Evolutionary conservation across 1,140 invertebrate genomes (phyloP).

Genomic region (Panagrolaimus sp.): DNA sequence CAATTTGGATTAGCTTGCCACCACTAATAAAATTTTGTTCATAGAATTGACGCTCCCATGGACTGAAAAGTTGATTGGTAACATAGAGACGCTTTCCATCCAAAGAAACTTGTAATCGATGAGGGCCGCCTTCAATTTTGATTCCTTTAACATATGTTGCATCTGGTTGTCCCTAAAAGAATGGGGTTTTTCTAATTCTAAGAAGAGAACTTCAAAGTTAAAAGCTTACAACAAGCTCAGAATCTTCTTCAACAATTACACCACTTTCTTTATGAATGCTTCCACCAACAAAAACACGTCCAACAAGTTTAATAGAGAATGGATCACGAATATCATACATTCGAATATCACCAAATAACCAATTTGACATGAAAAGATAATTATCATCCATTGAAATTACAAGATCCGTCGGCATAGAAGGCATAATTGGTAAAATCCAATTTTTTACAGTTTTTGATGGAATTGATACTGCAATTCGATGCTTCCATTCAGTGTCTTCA

Average conservation of each 20-base stretch:
- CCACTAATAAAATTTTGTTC: conserved; percentile 74
- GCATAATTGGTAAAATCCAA: conserved; percentile 67
- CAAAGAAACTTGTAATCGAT: conserved; percentile 91
- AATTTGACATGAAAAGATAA: conserved; percentile 82
- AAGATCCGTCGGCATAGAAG: conserved; percentile 83
- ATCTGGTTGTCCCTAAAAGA: conserved; percentile 65
- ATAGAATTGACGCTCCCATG: conserved; percentile 91
- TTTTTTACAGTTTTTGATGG: conserved; percentile 66
- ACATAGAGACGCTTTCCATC: conserved; percentile 90
- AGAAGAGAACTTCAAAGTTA: no score
- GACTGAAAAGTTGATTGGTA: conserved; percentile 78
- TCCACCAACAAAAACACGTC: conserved; percentile 77
- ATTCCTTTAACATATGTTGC: conserved; percentile 73
- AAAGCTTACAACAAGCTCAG: conserved; percentile 65
- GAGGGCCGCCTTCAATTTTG: conserved; percentile 74
- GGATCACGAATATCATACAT: conserved; percentile 87
- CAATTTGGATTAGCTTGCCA: conserved; percentile 73
- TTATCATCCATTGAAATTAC: conserved; percentile 86
- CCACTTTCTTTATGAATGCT: conserved; percentile 68
- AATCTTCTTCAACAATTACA: conserved; percentile 72
- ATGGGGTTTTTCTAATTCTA: no score
- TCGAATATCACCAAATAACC: conserved; percentile 83
- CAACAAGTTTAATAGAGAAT: conserved; percentile 72
- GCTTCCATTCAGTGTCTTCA: conserved; percentile 62
- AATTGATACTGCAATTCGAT: conserved; percentile 74